Base-by-base conservation (phyloP, 2,888 invertebrate genomes). In the Stegophylla sp. region DNA sequence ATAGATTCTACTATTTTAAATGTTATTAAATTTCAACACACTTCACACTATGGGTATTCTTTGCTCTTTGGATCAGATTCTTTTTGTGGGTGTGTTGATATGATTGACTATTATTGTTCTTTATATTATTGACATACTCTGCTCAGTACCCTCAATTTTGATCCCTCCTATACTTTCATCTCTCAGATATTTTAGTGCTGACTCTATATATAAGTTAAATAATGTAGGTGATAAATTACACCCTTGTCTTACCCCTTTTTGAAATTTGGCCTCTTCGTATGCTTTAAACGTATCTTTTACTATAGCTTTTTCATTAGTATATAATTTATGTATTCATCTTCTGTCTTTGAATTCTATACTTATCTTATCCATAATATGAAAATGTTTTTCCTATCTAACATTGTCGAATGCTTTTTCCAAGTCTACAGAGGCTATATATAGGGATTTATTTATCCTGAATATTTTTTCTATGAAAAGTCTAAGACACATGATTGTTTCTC, bases 221-320 rank as follows among this genome's bases (percentile, higher is more conserved):
- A 66, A 66, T 17, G 67, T 67, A 45, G 26, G 9, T 45, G 43
- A 43, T 67, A 67, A 43, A 67, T 45, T 67, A 69, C 51, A 69
- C n/a, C 69, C 51, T 69, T 69, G 15, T 69, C 51, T 69, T 51
- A 51, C 28, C 23, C 26, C 69, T 69, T 69, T 51, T 69, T 69
- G 26, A 48, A 67, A 17, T 51, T 69, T 51, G 17, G 51, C 28
- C 10, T 69, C 69, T 69, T 69, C 51, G 26, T 69, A 69, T 69
- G 43, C 9, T 0, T 69, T 48, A 17, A 51, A 69, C 51, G 48
- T 17, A 0, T n/a, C 28, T 61, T 61, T 61, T 61, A 61, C 10
- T 9, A 28, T 10, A 61, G 59, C 59, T n/a, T 61, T 61, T 61
- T 61, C 59, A 61, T 61, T 61, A 13, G 26, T 61, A 20, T 23